Evolutionary conservation across 2,888 invertebrate genomes (phyloP), one percentile per base, ranked within the genome.

Genomic region (Heliconius erato): DNA sequence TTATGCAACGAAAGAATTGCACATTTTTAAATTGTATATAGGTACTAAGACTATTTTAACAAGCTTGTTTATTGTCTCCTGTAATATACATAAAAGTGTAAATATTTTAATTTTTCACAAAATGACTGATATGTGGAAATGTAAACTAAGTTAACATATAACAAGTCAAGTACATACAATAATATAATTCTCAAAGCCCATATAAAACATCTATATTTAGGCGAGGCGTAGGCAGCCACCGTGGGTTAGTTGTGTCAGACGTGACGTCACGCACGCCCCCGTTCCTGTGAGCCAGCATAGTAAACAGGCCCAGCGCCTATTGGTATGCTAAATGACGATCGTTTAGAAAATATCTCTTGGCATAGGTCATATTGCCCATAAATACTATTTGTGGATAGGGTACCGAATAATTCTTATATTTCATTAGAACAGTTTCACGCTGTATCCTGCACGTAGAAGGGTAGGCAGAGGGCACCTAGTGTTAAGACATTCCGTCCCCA

Each of bases 251-350:
- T 79, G 80, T 74, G 82, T 80, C 80, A 84, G 77, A 82, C 63
- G 79, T 84, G 85, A 84, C 83, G 85, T 84, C 84, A 84, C 78
- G 79, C 79, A 67, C 82, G 82, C 84, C 84, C 83, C 82, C 82
- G 80, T 80, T 82, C 71, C 74, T 74, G 72, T 54, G 49, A 67
- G 79, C 76, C 80, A 32, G 72, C 80, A 80, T 80, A 78, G 77
- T 76, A 44, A 82, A 68, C 69, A 76, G 63, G 35, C 79, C 67
- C 28, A 63, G 63, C 32, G 63, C 19, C 68, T 35, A 74, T 76
- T 71, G 74, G 59, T 77, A 80, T 82, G 74, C 79, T 79, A 49
- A 65, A 77, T n/a, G 69, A 49, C 63, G 49, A 71, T 44, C 28
- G 26, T 72, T 54, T 72, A 80, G 71, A 74, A 80, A 72, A 67